Conservation (phyloP, 2,113 vertebrate species). For the Callocephalon fimbriatum region DNA sequence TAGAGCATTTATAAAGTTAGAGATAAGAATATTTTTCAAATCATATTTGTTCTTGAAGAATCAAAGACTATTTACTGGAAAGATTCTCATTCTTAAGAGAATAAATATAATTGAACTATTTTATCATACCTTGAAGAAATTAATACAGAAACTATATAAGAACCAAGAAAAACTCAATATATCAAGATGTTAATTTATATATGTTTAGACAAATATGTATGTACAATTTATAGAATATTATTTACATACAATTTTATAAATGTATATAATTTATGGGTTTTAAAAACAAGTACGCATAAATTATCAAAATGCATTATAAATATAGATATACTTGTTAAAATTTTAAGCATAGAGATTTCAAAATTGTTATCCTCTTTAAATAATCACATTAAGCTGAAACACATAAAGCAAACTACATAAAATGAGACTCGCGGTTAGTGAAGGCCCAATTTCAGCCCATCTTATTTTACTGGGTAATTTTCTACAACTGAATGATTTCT, state of each 20-base stretch:
- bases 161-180: background rate
- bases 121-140: background rate
- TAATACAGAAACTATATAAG: background rate
- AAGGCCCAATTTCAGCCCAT: background rate
- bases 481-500: background rate
- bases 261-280: background rate
- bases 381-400: background rate
- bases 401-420: background rate
- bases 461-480: background rate
- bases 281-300: background rate
- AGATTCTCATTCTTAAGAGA: background rate
- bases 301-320: background rate
- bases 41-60: background rate
- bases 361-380: background rate
- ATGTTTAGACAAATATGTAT: background rate
- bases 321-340: background rate
- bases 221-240: background rate
- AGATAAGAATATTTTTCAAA: background rate
- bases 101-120: background rate
- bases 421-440: accelerated
- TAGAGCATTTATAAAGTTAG: background rate
- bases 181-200: background rate
- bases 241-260: background rate
- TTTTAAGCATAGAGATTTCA: background rate
- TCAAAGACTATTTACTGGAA: background rate